These are phyloP conservation scores for Drosophila sp. DNA, from an alignment of 1,140 invertebrate genomes.

Conservation along the genomic window DNA sequence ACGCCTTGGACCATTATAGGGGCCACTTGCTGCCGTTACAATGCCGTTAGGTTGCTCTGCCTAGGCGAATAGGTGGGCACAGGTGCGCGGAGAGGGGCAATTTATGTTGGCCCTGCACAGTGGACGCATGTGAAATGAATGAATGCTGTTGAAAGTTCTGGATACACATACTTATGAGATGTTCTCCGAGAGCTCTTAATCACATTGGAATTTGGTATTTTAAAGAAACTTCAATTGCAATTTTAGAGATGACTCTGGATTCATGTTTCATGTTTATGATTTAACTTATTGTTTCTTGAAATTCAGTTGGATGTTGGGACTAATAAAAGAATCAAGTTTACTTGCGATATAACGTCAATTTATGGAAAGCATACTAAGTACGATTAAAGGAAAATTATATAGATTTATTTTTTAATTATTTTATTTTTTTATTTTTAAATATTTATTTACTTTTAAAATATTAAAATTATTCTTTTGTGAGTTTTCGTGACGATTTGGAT, in stretches of 20 bases:
- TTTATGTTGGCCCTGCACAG: constrained; percentile 38
- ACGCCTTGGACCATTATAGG: constrained; percentile 75
- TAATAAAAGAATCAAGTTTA: too few species aligned
- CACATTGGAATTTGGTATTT: neutral
- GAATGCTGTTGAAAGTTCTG: constrained; percentile 14
- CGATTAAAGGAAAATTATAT: too few species aligned
- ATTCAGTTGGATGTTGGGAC: too few species aligned
- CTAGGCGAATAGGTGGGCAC: neutral
- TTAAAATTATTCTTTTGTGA: too few species aligned
- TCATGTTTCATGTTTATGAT: too few species aligned
- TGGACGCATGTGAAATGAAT: constrained; percentile 29
- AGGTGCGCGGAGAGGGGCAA: constrained; percentile 10
- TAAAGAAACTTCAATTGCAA: neutral
- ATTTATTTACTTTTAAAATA: too few species aligned
- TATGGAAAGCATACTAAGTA: too few species aligned
- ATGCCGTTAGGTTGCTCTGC: constrained; percentile 32
- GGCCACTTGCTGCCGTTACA: constrained; percentile 69
- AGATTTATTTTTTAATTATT: too few species aligned
- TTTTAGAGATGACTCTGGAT: neutral
- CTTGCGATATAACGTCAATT: too few species aligned
- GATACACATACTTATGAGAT: neutral
- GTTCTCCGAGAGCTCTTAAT: constrained; percentile 3
- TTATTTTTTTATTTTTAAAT: too few species aligned
- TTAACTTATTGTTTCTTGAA: too few species aligned
- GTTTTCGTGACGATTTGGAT: too few species aligned